Evolutionary conservation across 1,140 invertebrate genomes (phyloP).

Genomic region (Trialeurodes vaporariorum): DNA sequence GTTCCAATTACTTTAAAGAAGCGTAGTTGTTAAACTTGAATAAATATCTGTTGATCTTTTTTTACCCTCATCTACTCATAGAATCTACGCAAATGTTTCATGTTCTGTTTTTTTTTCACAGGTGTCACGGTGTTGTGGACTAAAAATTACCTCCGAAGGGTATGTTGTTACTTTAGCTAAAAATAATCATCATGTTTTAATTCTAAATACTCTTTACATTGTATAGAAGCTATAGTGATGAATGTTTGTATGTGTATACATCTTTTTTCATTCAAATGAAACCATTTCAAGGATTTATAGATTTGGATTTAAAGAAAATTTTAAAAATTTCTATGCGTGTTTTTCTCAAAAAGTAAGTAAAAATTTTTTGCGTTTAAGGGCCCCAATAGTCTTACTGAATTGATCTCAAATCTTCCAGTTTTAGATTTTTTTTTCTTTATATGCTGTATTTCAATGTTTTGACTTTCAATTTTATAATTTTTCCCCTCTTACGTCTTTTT

Average conservation of each 20-base stretch:
- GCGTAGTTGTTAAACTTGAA: no score
- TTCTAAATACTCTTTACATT: slow-evolving; percentile 61
- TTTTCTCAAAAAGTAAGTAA: not conserved
- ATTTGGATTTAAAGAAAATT: not conserved
- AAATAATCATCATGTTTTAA: slow-evolving; percentile 95
- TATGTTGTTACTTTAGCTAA: slow-evolving; percentile 94
- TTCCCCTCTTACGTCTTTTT: not conserved
- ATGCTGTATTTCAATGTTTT: no score
- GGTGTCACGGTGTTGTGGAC: slow-evolving; percentile 91
- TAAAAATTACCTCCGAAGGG: slow-evolving; percentile 92
- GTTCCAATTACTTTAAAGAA: no score
- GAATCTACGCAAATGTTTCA: no score
- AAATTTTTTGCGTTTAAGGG: not conserved
- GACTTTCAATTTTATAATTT: not conserved
- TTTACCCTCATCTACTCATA: no score
- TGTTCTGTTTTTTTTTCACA: slow-evolving; percentile 47
- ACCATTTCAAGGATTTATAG: not conserved
- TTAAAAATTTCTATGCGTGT: not conserved
- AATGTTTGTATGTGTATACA: not conserved
- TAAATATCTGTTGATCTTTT: no score
- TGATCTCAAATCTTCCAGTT: not conserved
- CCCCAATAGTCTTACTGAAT: not conserved
- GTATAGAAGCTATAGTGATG: not conserved
- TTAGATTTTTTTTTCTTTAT: not conserved
- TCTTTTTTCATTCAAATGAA: not conserved